Conservation (phyloP, 2,797 vertebrate genomes). For the Amblyraja radiata region DNA sequence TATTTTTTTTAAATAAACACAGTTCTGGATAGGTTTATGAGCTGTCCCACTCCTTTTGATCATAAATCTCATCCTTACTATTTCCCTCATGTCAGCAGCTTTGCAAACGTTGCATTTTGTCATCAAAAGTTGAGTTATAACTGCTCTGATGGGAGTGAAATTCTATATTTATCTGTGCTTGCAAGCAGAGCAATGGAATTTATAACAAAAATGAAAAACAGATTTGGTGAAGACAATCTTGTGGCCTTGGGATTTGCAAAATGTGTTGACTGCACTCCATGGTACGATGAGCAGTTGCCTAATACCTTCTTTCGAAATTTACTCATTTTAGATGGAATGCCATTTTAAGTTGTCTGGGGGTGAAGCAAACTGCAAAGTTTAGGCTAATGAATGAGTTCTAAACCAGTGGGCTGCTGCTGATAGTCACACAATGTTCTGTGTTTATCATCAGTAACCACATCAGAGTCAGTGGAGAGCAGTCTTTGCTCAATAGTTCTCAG, state of each 20-base stretch:
- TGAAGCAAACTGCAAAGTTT: neutral
- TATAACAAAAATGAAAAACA: slow-evolving; percentile 35
- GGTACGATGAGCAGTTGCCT: neutral
- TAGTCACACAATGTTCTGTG: slow-evolving; percentile 12
- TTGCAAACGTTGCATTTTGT: slow-evolving; percentile 22
- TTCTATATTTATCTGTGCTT: slow-evolving; percentile 34
- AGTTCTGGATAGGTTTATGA: neutral
- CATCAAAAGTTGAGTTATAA: slow-evolving; percentile 23
- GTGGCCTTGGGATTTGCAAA: neutral
- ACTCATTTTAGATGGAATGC: neutral
- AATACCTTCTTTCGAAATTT: neutral
- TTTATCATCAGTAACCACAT: slow-evolving; percentile 25
- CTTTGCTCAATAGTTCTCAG: slow-evolving; percentile 1
- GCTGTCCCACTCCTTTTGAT: neutral
- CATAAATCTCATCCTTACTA: slow-evolving; percentile 28
- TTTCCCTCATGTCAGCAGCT: slow-evolving; percentile 25
- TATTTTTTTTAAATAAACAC: neutral
- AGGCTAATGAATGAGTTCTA: slow-evolving; percentile 6
- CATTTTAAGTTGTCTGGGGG: slow-evolving; percentile 1
- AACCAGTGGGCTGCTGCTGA: slow-evolving; percentile 9
- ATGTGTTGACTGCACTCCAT: slow-evolving; percentile 24
- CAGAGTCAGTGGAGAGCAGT: neutral
- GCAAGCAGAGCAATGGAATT: slow-evolving; percentile 32
- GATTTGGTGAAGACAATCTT: slow-evolving; percentile 7
- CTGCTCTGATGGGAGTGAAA: slow-evolving; percentile 35